Evolutionary conservation across 2,888 invertebrate genomes (phyloP).

Genomic region (Phrixothrix hirtus): DNA sequence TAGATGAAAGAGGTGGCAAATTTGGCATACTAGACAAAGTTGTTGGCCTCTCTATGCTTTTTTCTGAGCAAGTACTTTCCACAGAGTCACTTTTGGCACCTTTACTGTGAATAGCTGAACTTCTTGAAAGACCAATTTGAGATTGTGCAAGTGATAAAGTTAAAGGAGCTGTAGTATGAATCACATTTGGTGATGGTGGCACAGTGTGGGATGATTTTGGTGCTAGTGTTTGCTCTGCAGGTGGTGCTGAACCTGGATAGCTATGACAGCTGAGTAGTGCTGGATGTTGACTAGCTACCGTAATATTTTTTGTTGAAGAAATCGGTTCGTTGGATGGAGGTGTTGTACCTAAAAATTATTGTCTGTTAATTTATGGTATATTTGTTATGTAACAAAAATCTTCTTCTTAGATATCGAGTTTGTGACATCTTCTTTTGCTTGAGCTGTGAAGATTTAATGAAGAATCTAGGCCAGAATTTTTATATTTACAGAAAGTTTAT

Average conservation of each 20-base stretch:
- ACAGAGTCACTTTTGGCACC: conserved; percentile 36
- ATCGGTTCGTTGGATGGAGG: conserved; percentile 63
- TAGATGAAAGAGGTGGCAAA: conserved; percentile 53
- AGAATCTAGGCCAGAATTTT: too few species aligned
- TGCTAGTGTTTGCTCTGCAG: conserved; percentile 44
- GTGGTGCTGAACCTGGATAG: conserved; percentile 57
- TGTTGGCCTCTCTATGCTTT: conserved; percentile 36
- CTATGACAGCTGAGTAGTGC: conserved; percentile 57
- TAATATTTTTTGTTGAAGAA: conserved; percentile 9
- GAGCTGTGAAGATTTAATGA: too few species aligned
- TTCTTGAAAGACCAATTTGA: conserved; percentile 1
- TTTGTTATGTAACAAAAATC: too few species aligned
- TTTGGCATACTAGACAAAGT: conserved; percentile 42
- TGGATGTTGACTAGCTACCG: conserved; percentile 53
- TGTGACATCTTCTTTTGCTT: too few species aligned
- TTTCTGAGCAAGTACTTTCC: conserved; percentile 36
- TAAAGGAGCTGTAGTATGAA: conserved; percentile 22
- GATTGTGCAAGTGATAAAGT: conserved; percentile 18
- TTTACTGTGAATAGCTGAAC: conserved; percentile 20
- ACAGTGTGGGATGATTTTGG: conserved; percentile 53
- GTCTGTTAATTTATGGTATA: too few species aligned
- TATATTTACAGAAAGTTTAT: too few species aligned
- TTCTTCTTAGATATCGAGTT: too few species aligned
- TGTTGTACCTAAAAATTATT: conserved; percentile 69
- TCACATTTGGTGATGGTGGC: conserved; percentile 56